Evolutionary conservation across 2,113 vertebrate species (phyloP).

Genomic region (Barnardius zonarius): DNA sequence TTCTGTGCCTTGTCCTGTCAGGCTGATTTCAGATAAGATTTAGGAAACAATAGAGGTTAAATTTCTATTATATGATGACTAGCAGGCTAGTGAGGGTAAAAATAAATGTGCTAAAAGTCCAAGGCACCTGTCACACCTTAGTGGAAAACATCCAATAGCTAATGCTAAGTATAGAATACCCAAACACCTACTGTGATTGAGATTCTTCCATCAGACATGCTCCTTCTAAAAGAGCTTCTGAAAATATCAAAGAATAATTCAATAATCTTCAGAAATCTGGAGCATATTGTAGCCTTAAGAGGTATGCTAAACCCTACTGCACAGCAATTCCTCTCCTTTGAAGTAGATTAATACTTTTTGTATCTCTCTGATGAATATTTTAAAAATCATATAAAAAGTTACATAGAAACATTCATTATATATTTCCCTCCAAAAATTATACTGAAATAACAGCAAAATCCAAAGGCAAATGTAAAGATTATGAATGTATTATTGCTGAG

Average conservation of each 20-base stretch:
- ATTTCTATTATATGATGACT: not conserved
- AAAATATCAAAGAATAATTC: slow-evolving; percentile 7
- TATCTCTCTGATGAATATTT: not conserved
- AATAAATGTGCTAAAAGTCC: not conserved
- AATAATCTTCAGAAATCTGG: not conserved
- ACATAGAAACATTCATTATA: not conserved
- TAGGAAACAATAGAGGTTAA: not conserved
- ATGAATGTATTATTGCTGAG: not conserved
- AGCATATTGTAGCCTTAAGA: not conserved
- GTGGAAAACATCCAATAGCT: not conserved
- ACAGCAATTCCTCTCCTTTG: not conserved
- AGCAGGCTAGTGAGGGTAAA: not conserved
- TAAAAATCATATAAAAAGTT: not conserved
- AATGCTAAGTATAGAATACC: not conserved
- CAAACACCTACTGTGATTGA: not conserved
- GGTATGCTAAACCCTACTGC: not conserved
- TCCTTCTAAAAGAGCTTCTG: not conserved
- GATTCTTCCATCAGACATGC: not conserved
- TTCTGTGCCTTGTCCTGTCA: not conserved
- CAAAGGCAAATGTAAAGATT: not conserved
- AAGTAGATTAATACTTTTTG: not conserved
- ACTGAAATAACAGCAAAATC: not conserved
- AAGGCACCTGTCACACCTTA: not conserved
- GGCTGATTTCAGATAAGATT: not conserved
- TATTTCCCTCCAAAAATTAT: not conserved